Percentiles rank a stretch among this genome's conserved stretches.
Evolutionary conservation across 2,888 invertebrate species (phyloP).

Genomic region (Microchrysa polita): DNA sequence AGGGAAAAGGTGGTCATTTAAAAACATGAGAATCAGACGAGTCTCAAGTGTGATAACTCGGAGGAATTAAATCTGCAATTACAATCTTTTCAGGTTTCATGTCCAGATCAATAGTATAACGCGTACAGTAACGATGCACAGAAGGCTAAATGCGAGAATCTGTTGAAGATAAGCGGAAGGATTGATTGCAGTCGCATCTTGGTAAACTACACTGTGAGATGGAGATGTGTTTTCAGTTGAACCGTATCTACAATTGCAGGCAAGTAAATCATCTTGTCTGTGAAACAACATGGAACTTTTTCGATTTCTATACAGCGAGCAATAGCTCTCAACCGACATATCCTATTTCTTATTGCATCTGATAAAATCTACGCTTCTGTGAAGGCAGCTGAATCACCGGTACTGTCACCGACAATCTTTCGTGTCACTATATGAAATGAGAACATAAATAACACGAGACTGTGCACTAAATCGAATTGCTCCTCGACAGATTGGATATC

Average conservation of each 20-base stretch:
- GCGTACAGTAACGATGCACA: constrained; percentile 9
- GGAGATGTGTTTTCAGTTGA: background rate
- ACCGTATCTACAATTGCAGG: too few relatives aligned
- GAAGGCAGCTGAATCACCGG: background rate
- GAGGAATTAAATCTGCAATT: constrained; percentile 42
- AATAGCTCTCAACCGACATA: too few relatives aligned
- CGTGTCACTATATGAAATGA: constrained; percentile 47
- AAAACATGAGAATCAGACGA: constrained; percentile 39
- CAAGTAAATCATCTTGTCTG: too few relatives aligned
- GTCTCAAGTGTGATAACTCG: constrained; percentile 32
- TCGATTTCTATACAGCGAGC: too few relatives aligned
- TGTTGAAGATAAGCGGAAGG: background rate
- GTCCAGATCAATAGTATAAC: constrained; percentile 14
- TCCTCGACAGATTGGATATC: constrained; percentile 51
- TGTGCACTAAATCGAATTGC: constrained; percentile 52
- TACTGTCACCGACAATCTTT: background rate
- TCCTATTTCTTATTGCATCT: too few relatives aligned
- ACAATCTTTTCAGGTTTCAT: constrained; percentile 29
- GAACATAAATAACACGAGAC: constrained; percentile 49
- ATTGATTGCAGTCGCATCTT: constrained; percentile 4
- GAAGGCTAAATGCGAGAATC: constrained; percentile 9
- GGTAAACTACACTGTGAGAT: background rate
- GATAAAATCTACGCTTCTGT: too few relatives aligned
- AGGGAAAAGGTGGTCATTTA: constrained; percentile 25
- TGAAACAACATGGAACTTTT: too few relatives aligned